A percentile compares a stretch with the other conserved stretches of the same genome.
phyloP scores from a whole-genome alignment of 1,140 invertebrate genomes.

The Caenorhabditis inopinata region DNA sequence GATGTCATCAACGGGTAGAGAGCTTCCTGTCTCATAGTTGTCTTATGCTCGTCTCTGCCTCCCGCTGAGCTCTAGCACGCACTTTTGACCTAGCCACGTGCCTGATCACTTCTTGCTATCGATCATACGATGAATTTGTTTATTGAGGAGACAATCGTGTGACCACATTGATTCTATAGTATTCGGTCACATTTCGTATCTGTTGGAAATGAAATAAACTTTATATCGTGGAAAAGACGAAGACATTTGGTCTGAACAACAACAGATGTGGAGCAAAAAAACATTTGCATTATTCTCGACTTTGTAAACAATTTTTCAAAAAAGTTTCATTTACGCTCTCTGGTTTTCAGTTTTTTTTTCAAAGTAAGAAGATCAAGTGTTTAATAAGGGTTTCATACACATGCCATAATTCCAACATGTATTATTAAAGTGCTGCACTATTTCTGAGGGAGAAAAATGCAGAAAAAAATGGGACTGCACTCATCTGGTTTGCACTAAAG shows the following conservation, averaged over 20 bases:
- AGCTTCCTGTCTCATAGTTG: background rate
- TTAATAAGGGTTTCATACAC: no score
- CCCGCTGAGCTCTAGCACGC: conserved; percentile 5
- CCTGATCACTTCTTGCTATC: conserved; percentile 26
- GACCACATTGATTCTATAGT: background rate
- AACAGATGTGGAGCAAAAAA: background rate
- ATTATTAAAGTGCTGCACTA: no score
- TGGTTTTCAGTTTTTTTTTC: no score
- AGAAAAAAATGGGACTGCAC: no score
- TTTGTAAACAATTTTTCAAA: no score
- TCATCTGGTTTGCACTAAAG: no score
- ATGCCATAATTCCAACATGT: no score
- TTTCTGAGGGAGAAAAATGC: no score
- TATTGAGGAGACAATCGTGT: conserved; percentile 9
- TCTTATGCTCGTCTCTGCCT: background rate
- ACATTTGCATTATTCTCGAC: no score
- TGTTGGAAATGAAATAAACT: background rate
- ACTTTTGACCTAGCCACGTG: conserved; percentile 29
- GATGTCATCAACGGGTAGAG: conserved; percentile 2
- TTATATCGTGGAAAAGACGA: background rate
- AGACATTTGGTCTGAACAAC: background rate
- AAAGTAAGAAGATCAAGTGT: no score
- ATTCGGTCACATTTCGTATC: background rate
- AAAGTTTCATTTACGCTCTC: no score
- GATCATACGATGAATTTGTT: conserved; percentile 24